These are phyloP conservation scores for Notothenia coriiceps DNA, from an alignment of 2,113 vertebrate species.

Conservation along the genomic window DNA sequence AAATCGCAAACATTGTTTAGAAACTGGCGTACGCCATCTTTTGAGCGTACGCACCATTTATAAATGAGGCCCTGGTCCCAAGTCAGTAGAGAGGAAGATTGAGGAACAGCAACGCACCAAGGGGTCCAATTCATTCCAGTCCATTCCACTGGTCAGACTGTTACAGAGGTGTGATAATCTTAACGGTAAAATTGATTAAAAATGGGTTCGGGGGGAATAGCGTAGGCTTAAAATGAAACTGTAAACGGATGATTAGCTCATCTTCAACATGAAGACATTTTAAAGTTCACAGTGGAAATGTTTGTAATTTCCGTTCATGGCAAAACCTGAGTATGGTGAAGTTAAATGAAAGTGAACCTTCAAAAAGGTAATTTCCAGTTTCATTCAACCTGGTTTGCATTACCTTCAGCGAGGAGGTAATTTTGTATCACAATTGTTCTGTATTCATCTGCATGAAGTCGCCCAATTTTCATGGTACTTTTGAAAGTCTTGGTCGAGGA, in stretches of 20 bases:
- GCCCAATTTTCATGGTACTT: too few relatives aligned
- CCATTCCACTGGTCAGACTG: slow-evolving; percentile 5
- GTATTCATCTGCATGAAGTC: too few relatives aligned
- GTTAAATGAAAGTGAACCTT: too few relatives aligned
- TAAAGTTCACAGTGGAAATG: not conserved
- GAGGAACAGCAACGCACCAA: slow-evolving; percentile 31
- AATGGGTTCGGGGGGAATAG: not conserved
- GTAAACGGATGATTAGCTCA: not conserved
- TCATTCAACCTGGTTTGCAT: too few relatives aligned
- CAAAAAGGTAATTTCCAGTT: too few relatives aligned
- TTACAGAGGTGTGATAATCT: not conserved
- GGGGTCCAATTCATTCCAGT: slow-evolving; percentile 14
- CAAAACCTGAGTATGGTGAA: too few relatives aligned
- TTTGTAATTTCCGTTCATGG: not conserved
- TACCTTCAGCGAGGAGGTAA: too few relatives aligned
- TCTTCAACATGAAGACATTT: not conserved
- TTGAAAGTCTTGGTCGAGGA: too few relatives aligned
- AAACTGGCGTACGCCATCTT: too few relatives aligned
- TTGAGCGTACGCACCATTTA: too few relatives aligned
- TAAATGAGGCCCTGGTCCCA: slow-evolving; percentile 28
- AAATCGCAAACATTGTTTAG: too few relatives aligned
- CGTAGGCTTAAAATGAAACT: not conserved
- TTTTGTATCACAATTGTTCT: too few relatives aligned
- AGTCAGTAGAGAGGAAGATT: slow-evolving; percentile 60
- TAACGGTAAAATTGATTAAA: not conserved